These are phyloP conservation scores for Hipparchia sbordonii DNA, from an alignment of 2,888 invertebrate species.

Conservation along the genomic window DNA sequence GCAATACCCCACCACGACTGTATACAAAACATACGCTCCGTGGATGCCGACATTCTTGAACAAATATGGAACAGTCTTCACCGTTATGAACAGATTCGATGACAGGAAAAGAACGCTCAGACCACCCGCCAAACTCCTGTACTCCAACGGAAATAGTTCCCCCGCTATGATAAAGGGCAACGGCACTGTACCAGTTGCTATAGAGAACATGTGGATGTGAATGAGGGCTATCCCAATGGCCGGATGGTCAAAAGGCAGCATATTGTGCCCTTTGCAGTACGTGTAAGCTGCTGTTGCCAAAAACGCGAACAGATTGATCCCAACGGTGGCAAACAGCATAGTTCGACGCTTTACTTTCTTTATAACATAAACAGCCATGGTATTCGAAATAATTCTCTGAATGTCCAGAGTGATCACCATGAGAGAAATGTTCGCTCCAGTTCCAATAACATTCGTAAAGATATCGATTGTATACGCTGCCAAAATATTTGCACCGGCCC, in stretches of 20 bases:
- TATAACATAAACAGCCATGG: conserved; percentile 61
- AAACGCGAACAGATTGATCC: conserved; percentile 55
- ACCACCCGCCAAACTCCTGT: conserved; percentile 82
- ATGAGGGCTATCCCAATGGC: conserved; percentile 56
- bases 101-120: conserved; percentile 63
- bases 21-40: conserved; percentile 59
- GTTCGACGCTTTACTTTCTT: conserved; percentile 64
- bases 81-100: conserved; percentile 58
- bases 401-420: conserved; percentile 61
- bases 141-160: conserved; percentile 85
- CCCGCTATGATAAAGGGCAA: conserved; percentile 87
- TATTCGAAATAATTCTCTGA: conserved; percentile 64
- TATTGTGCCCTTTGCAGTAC: conserved; percentile 49
- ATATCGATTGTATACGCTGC: conserved; percentile 62
- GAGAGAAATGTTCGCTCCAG: conserved; percentile 52
- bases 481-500: conserved; percentile 63
- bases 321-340: conserved; percentile 56
- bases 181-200: conserved; percentile 83
- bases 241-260: conserved; percentile 53
- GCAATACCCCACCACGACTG: conserved; percentile 56
- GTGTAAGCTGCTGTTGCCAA: conserved; percentile 57
- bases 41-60: conserved; percentile 55
- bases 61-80: conserved; percentile 61
- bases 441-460: conserved; percentile 58
- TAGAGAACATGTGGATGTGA: conserved; percentile 75